Percentiles rank a stretch among this genome's conserved stretches.
Conservation (phyloP, 2,888 invertebrate genomes). For the Scelioninae gen. 2 region DNA sequence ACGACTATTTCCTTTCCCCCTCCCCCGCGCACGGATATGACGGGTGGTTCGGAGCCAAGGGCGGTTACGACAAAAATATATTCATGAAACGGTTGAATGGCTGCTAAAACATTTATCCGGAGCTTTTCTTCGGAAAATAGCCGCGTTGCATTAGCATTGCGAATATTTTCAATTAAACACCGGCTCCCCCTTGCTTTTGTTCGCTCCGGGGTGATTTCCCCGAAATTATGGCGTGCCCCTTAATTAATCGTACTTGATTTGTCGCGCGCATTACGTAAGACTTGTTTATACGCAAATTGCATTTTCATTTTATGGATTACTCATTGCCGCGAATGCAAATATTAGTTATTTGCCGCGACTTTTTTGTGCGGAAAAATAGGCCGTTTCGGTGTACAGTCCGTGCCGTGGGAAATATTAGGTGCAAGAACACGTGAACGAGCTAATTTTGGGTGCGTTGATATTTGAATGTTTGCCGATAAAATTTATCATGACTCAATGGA, state of each 20-base stretch:
- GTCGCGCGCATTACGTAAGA: conserved; percentile 16
- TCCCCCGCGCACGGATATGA: conserved; percentile 27
- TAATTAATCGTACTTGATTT: conserved; percentile 24
- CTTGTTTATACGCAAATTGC: conserved; percentile 27
- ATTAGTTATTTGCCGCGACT: conserved; percentile 23
- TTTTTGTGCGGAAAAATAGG: conserved; percentile 20
- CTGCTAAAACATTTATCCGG: conserved; percentile 38
- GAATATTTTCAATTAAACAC: conserved; percentile 45
- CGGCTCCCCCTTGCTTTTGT: too few relatives aligned
- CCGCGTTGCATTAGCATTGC: background rate
- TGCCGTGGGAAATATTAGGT: conserved; percentile 43
- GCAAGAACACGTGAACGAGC: conserved; percentile 29
- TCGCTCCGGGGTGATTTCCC: conserved; percentile 7
- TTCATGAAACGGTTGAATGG: conserved; percentile 23
- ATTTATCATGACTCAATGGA: conserved; percentile 49
- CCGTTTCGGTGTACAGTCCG: conserved; percentile 11
- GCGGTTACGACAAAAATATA: conserved; percentile 40
- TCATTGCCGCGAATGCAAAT: conserved; percentile 22
- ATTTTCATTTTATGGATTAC: conserved; percentile 31
- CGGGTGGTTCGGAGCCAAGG: conserved; percentile 26
- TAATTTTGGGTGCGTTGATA: conserved; percentile 48
- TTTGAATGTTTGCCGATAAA: conserved; percentile 48
- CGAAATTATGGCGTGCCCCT: conserved; percentile 4
- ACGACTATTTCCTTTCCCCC: conserved; percentile 50
- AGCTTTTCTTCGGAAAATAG: conserved; percentile 37